These are phyloP conservation scores for Leptobrachium leishanense DNA, from an alignment of 2,113 vertebrate genomes.

Conservation along the genomic window DNA sequence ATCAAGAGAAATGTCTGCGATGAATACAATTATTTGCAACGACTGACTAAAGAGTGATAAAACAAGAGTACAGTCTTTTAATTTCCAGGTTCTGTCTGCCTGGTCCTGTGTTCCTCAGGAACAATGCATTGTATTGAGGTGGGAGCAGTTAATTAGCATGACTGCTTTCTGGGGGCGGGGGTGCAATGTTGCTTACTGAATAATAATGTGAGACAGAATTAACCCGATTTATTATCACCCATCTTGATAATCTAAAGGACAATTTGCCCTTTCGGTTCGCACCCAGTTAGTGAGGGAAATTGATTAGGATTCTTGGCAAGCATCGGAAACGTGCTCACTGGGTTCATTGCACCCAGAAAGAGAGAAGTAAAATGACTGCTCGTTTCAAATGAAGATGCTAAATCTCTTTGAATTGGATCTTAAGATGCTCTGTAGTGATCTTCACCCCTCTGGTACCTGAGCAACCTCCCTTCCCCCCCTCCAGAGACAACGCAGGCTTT, in stretches of 20 bases:
- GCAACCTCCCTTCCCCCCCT: conserved; percentile 27
- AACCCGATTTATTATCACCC: neutral
- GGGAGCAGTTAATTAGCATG: too few species aligned
- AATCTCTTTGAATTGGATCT: conserved; percentile 10
- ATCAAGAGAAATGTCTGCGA: too few species aligned
- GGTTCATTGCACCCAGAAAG: neutral
- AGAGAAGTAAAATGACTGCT: neutral
- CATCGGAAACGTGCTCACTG: neutral
- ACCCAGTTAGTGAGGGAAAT: neutral
- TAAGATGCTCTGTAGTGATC: conserved; percentile 17
- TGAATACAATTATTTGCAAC: too few species aligned
- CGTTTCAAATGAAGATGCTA: neutral
- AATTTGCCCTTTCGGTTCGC: neutral
- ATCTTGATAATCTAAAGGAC: neutral
- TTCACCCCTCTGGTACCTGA: conserved; percentile 38
- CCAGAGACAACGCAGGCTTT: conserved; percentile 53
- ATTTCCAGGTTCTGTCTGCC: too few species aligned
- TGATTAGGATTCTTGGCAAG: neutral
- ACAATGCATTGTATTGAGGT: too few species aligned
- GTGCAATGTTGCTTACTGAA: too few species aligned
- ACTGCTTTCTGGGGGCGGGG: too few species aligned
- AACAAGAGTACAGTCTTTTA: too few species aligned
- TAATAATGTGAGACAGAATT: too few species aligned
- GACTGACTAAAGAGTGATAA: too few species aligned
- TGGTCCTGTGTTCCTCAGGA: too few species aligned